Percentiles rank a stretch among this genome's conserved stretches.
phyloP scores from a whole-genome alignment of 2,888 invertebrate species.

The Tribolium freemani region DNA sequence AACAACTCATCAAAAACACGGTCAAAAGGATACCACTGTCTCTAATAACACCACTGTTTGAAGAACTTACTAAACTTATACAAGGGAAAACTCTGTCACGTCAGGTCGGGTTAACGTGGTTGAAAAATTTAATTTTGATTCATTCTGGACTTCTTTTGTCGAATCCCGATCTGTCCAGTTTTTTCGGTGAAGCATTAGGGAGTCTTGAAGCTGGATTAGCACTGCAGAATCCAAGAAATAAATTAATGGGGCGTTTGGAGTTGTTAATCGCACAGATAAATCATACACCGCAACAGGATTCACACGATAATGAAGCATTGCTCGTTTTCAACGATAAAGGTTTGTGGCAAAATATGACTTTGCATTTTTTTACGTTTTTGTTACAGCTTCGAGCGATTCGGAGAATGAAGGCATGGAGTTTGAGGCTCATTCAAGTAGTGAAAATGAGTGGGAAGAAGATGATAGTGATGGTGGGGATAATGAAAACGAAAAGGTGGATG shows the following conservation, averaged over 20 bases:
- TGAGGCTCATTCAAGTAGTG: slow-evolving; percentile 60
- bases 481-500: slow-evolving; percentile 36
- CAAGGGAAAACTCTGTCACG: slow-evolving; percentile 78
- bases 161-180: slow-evolving; percentile 73
- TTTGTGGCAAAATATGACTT: not conserved
- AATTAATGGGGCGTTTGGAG: slow-evolving; percentile 74
- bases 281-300: slow-evolving; percentile 52
- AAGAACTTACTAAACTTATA: slow-evolving; percentile 79
- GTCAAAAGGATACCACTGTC: slow-evolving; percentile 82
- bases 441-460: slow-evolving; percentile 65
- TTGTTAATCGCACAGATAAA: slow-evolving; percentile 72
- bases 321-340: slow-evolving; percentile 73
- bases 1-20: slow-evolving; percentile 80
- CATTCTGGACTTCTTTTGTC: slow-evolving; percentile 76
- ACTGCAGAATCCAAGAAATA: slow-evolving; percentile 70
- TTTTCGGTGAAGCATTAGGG: slow-evolving; percentile 72
- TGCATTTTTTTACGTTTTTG: slow-evolving; percentile 2
- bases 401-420: slow-evolving; percentile 62
- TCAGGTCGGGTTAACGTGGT: slow-evolving; percentile 72
- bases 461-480: slow-evolving; percentile 58
- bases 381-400: slow-evolving; percentile 61
- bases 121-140: slow-evolving; percentile 71
- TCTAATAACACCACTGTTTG: slow-evolving; percentile 79
- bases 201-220: slow-evolving; percentile 72
- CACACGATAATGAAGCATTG: slow-evolving; percentile 67